Base-by-base conservation (phyloP, 2,888 invertebrate species). In the Lasioglossum oenotherae region DNA sequence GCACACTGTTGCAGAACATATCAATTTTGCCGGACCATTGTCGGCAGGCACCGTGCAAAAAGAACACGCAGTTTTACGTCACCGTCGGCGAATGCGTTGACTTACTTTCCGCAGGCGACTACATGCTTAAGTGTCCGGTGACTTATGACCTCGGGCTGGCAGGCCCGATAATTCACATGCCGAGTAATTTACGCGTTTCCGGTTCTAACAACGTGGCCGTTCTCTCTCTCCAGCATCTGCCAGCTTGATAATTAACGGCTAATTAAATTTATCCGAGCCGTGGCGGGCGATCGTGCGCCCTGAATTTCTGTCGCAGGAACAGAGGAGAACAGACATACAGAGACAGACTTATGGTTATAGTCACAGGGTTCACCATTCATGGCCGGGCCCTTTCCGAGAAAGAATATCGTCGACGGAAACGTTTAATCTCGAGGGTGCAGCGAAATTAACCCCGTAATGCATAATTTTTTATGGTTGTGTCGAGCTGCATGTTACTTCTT, bases 361-460 rank as follows among this genome's bases (percentile, higher is more conserved):
- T 53, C 23, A 16, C 69, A 12, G 23, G 10, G 49, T 14, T 46
- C 38, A 69, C n/a, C 14, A 60, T 72, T 27, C 23, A 16, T n/a
- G 2, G 4, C 6, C 19, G 23, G 5, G 41, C 41, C 57, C 57
- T 19, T 86, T 64, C 86, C 31, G 49, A 41, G 67, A 78, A 84
- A 23, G 31, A 57, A 57, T 53, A 35, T 67, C 67, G 35, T 16
- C 67, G 49, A 77, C 85, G 88, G 85, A 81, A 86, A 82, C 73
- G 73, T 80, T 82, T 85, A 89, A 92, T 91, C 91, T 83, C 82
- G 27, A 27, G 60, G 60, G 60, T 60, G 60, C 60, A 27, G 60
- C 60, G 60, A 60, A 60, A 60, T 60, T 27, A 60, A 60, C 60
- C 27, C 14, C 4, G 16, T 0, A 5, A 60, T 60, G 60, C 27